Base-by-base conservation (phyloP, 2,888 invertebrate species). In the Sesia bembeciformis region DNA sequence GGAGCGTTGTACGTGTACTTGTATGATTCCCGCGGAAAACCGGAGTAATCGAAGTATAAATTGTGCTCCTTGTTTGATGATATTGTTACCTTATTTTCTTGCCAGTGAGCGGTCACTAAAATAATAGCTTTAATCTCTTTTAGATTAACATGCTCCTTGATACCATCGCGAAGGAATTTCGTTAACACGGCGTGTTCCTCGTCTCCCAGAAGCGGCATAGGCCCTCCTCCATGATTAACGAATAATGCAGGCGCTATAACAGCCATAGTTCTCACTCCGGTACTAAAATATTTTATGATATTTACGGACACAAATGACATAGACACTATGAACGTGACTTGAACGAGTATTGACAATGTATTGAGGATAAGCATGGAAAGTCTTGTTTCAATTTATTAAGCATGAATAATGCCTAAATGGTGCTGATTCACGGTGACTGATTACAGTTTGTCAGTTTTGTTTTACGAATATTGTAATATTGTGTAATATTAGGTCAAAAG, bases 171-270 rank as follows among this genome's bases (percentile, higher is more conserved):
- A 2, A 89, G 65, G 58, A 86, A 88, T 39, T 58, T 69, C 0
- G 88, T 88, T 3, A 89, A 72, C 51, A 66, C 86, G 43, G 65
- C 72, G 54, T 84, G 84, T 3, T 85, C 85, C 54, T 83, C 74
- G 60, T 88, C 88, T 6, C 84, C 84, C 50, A 88, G 66, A 4
- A 89, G 70, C 4, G 88, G 89, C 61, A 87, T 52, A 1, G 89
- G 88, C 4, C 89, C 88, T 58, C 88, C 89, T 6, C 88, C 89
- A 56, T 89, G 89, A 60, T 88, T 88, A 2, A 89, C 86, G 54
- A 89, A 89, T 40, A 89, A 52, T 6, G 88, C 83, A 51, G 89
- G 89, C 52, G 87, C 88, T n/a, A 86, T 43, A 4, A 76, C 60
- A 63, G 70, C 73, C 85, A 87, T 88, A 68, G 74, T 86, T 57